phyloP scores from a whole-genome alignment of 2,888 invertebrate genomes.

The Scaptomyza tumidula region DNA sequence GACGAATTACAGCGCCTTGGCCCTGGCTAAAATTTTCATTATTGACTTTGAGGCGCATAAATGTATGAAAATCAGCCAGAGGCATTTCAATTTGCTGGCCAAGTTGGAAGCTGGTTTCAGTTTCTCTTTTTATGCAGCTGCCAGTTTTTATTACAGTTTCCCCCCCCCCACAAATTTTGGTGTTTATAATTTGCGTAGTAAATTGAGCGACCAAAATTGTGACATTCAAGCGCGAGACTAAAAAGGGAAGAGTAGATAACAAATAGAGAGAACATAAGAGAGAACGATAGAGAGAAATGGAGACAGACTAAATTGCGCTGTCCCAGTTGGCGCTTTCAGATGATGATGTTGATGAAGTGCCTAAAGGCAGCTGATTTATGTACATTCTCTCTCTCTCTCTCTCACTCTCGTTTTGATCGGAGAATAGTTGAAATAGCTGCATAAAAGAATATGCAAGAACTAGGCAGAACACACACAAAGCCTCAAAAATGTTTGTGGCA shows the following conservation, averaged over 20 bases:
- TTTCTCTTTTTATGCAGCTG: slow-evolving; percentile 32
- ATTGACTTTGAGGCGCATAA: slow-evolving; percentile 69
- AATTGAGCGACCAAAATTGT: slow-evolving; percentile 68
- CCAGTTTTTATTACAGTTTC: slow-evolving; percentile 56
- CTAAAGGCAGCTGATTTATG: slow-evolving; percentile 72
- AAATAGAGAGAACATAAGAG: neutral
- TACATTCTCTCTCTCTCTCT: slow-evolving; percentile 19
- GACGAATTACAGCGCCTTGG: slow-evolving; percentile 44
- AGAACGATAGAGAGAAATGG: neutral
- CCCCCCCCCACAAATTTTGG: slow-evolving; percentile 35
- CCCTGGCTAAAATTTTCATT: slow-evolving; percentile 57
- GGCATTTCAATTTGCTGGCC: slow-evolving; percentile 68
- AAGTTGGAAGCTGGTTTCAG: slow-evolving; percentile 38
- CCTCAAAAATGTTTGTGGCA: slow-evolving; percentile 47
- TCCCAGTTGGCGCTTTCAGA: slow-evolving; percentile 59
- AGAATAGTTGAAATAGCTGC: slow-evolving; percentile 2
- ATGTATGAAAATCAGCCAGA: slow-evolving; percentile 68
- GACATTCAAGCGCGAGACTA: slow-evolving; percentile 57
- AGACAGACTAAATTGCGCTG: slow-evolving; percentile 51
- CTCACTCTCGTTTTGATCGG: slow-evolving; percentile 13
- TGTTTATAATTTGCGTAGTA: slow-evolving; percentile 75
- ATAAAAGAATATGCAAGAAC: slow-evolving; percentile 11
- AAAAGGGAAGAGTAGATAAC: slow-evolving; percentile 7
- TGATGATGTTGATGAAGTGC: slow-evolving; percentile 53
- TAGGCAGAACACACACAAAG: slow-evolving; percentile 46